Evolutionary conservation across 2,888 invertebrate species (phyloP).

Genomic region (Sabatieria punctata): DNA sequence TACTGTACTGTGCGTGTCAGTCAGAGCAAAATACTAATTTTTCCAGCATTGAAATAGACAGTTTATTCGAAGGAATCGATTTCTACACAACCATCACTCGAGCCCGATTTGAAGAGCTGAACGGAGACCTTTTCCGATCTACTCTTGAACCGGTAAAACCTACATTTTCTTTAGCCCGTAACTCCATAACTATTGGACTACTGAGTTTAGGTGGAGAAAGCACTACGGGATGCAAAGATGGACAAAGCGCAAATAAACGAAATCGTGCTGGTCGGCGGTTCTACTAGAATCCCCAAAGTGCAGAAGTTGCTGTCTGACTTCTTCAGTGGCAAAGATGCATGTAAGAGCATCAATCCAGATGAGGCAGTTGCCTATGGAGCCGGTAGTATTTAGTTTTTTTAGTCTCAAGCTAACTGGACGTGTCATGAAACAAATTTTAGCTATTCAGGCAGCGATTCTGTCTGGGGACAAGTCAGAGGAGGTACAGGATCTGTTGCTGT

Average conservation of each 20-base stretch:
- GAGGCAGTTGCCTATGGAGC: slow-evolving; percentile 91
- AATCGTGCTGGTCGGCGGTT: slow-evolving; percentile 63
- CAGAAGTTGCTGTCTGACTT: slow-evolving; percentile 72
- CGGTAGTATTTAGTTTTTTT: no score
- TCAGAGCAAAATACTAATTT: no score
- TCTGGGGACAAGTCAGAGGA: slow-evolving; percentile 49
- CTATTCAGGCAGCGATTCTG: slow-evolving; percentile 85
- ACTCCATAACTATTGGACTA: no score
- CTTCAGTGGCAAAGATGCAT: slow-evolving; percentile 85
- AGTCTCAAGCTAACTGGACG: no score
- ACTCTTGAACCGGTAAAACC: slow-evolving; percentile 93
- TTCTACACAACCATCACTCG: slow-evolving; percentile 84
- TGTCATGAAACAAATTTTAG: no score
- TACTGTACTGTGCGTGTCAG: no score
- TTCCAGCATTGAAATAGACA: slow-evolving; percentile 65
- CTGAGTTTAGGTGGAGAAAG: no score
- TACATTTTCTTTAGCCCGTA: no score
- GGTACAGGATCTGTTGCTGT: slow-evolving; percentile 69
- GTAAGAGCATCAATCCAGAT: slow-evolving; percentile 86
- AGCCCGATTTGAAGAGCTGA: slow-evolving; percentile 85
- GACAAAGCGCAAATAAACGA: slow-evolving; percentile 63
- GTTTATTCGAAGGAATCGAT: slow-evolving; percentile 77
- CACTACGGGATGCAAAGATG: slow-evolving; percentile 83
- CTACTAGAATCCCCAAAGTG: slow-evolving; percentile 90
- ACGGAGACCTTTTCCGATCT: slow-evolving; percentile 81